phyloP scores from a whole-genome alignment of 2,113 vertebrate genomes.

The Peromyscus polionotus region DNA sequence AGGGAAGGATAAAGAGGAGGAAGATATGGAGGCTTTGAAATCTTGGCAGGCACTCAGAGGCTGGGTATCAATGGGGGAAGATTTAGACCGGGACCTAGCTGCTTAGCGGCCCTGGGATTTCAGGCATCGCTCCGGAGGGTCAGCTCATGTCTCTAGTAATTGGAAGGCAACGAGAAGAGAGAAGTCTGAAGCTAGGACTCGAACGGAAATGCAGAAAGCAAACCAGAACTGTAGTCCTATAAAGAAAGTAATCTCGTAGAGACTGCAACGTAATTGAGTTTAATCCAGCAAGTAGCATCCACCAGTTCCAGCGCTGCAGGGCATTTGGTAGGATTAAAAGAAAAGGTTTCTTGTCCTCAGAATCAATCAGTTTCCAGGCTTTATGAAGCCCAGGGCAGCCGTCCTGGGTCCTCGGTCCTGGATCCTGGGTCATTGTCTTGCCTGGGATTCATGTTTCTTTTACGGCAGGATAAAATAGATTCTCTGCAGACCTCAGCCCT shows the following conservation, averaged over 20 bases:
- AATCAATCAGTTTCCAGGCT: neutral
- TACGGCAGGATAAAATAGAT: neutral
- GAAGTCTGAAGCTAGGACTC: neutral
- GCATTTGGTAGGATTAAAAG: neutral
- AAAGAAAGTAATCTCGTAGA: neutral
- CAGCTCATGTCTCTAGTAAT: neutral
- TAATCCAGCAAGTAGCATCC: conserved; percentile 46
- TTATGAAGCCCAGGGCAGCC: neutral
- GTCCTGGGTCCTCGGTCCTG: neutral
- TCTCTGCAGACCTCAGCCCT: neutral
- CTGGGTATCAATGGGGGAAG: neutral
- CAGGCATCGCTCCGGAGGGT: neutral
- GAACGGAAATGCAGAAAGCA: neutral
- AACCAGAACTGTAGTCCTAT: neutral
- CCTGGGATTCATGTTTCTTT: neutral
- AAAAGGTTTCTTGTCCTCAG: neutral
- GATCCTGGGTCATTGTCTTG: neutral
- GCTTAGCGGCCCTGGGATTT: neutral
- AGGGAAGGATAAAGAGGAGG: too few species aligned
- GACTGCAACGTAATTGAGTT: neutral
- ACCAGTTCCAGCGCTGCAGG: neutral
- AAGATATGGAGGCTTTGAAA: rapidly evolving
- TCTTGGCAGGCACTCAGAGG: neutral
- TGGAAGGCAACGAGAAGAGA: conserved; percentile 22
- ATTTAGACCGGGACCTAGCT: neutral